These are phyloP conservation scores for Pterocles gutturalis DNA, from an alignment of 2,113 vertebrate genomes.

Conservation along the genomic window DNA sequence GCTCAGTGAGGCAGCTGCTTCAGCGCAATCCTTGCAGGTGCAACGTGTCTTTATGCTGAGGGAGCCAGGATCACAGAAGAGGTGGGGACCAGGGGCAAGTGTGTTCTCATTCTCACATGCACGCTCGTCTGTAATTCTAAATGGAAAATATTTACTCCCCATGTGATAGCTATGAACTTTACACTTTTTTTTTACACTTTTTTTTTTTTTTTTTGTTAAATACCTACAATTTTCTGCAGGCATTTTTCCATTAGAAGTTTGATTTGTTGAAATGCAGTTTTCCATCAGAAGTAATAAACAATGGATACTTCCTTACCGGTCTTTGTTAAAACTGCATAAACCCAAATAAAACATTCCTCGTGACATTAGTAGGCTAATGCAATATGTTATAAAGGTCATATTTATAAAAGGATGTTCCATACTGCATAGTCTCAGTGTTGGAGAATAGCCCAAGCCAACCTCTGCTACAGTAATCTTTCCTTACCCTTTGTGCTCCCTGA, in stretches of 20 bases:
- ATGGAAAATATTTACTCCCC: not conserved
- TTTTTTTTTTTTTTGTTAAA: not conserved
- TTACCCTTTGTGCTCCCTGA: not conserved
- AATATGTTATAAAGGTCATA: not conserved
- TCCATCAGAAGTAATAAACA: not conserved
- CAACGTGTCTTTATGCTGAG: not conserved
- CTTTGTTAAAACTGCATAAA: not conserved
- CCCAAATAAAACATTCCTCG: not conserved
- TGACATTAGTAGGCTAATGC: not conserved
- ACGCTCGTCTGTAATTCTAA: not conserved
- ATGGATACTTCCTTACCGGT: not conserved
- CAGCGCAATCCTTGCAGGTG: not conserved
- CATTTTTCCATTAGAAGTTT: not conserved
- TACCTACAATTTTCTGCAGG: not conserved
- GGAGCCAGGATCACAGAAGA: not conserved
- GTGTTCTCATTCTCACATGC: not conserved
- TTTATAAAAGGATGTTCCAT: constrained; percentile 5
- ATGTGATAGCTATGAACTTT: not conserved
- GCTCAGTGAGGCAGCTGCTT: not conserved
- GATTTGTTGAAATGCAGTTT: not conserved
- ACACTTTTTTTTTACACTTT: not conserved
- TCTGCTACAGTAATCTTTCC: not conserved
- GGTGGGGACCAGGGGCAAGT: not conserved
- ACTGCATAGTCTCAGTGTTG: not conserved
- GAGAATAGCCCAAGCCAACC: constrained; percentile 21